phyloP scores from a whole-genome alignment of 2,797 vertebrate species.

The Clamator glandarius region DNA sequence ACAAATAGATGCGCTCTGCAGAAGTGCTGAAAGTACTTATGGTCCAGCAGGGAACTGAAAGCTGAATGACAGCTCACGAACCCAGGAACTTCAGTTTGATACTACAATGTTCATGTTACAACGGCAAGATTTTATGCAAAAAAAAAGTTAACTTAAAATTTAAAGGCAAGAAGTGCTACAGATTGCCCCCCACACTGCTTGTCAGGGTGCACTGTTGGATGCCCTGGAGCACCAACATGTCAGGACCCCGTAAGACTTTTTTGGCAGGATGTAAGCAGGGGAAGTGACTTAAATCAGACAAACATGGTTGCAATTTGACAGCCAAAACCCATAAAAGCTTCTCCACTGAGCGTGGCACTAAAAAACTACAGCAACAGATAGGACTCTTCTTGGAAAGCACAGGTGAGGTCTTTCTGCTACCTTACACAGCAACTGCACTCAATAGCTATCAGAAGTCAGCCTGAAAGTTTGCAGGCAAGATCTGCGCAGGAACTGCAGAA shows the following conservation, averaged over 20 bases:
- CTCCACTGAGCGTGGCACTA: accelerated
- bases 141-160: not conserved
- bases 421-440: accelerated
- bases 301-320: accelerated
- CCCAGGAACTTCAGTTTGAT: accelerated
- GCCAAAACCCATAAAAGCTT: not conserved
- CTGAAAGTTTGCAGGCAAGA: not conserved
- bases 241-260: too few species aligned
- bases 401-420: accelerated
- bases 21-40: accelerated
- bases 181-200: accelerated
- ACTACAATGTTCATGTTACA: accelerated
- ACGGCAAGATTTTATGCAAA: accelerated
- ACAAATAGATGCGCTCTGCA: accelerated
- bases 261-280: accelerated
- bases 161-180: not conserved
- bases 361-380: accelerated
- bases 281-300: not conserved
- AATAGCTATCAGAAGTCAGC: accelerated
- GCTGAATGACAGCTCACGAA: not conserved
- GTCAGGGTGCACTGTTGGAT: not conserved
- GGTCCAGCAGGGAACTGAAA: not conserved
- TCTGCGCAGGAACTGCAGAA: not conserved
- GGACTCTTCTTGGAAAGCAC: not conserved
- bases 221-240: not conserved